These are phyloP conservation scores for Bombus balteatus DNA, from an alignment of 1,140 invertebrate genomes.

Conservation along the genomic window DNA sequence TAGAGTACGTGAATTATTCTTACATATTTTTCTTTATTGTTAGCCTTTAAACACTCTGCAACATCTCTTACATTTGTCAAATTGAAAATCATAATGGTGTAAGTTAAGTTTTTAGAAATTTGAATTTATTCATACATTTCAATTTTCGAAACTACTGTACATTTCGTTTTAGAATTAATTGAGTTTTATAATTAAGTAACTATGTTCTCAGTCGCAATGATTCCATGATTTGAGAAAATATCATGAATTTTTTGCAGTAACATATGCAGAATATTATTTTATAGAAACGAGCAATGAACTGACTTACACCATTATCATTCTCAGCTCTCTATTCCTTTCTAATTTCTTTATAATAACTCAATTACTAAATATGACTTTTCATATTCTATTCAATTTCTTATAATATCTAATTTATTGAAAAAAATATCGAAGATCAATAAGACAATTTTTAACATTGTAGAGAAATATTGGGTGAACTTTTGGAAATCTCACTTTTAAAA, in stretches of 20 bases:
- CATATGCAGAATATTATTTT: not conserved
- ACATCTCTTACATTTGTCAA: too few species aligned
- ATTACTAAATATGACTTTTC: not conserved
- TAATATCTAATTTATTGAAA: too few species aligned
- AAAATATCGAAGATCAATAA: not conserved
- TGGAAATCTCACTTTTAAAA: constrained; percentile 76
- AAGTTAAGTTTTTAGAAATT: not conserved
- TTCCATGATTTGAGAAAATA: not conserved
- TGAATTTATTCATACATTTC: not conserved
- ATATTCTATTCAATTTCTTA: not conserved
- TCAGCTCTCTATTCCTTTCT: too few species aligned
- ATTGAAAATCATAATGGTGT: not conserved
- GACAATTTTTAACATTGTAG: not conserved
- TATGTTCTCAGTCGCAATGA: not conserved
- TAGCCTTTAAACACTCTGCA: too few species aligned
- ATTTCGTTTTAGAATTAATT: not conserved
- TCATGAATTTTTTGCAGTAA: not conserved
- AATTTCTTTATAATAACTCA: not conserved
- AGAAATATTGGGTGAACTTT: constrained; percentile 42
- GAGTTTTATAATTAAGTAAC: not conserved
- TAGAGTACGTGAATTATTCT: constrained; percentile 23
- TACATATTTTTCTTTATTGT: not conserved
- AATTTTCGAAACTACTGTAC: not conserved
- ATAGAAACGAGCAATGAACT: not conserved
- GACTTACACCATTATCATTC: too few species aligned